Base-by-base conservation (phyloP, 2,888 invertebrate genomes). In the Blastobasis lacticolella region DNA sequence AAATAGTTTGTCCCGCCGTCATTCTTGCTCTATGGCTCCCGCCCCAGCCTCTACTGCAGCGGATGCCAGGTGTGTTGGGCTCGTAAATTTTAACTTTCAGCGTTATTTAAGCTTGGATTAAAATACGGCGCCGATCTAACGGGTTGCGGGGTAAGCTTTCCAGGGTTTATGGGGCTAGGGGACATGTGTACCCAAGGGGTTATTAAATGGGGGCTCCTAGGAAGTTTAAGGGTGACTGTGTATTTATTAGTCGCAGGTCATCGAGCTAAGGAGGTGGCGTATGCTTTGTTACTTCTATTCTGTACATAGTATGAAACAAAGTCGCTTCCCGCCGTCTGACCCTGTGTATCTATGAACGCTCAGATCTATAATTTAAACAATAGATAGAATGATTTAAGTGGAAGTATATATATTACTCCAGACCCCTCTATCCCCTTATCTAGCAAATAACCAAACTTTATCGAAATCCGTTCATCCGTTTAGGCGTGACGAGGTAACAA, bases 1-100 rank as follows among this genome's bases (percentile, higher is more conserved):
- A 23, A 23, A 23, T 23, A 23, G 23, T 23, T 23, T 23, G 23
- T 3, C 3, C 23, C 23, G 3, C 23, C 23, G 23, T 23, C 23
- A 23, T 23, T 23, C 23, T 23, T 23, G 23, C 23, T 23, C 23
- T 23, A 3, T 23, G 23, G 23, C 23, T 3, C 3, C 23, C 1
- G 23, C 23, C 23, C 23, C 23, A 23, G 23, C 23, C 23, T 23
- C 23, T 23, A 23, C 23, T 23, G 23, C 23, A 23, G 23, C 23
- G 23, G 23, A 23, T 23, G 58, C 52, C 58, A 56, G 52, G 57
- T 58, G 60, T 57, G 53, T 38, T 50, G 46, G 37, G 54, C 37
- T 54, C 62, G 56, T 67, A 65, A 64, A 63, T 66, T 62, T 49
- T 51, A 61, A 63, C 61, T 64, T 62, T 59, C 51, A 54, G 57